Base-by-base conservation (phyloP, 2,888 invertebrate genomes). In the Mellilla xanthometata region DNA sequence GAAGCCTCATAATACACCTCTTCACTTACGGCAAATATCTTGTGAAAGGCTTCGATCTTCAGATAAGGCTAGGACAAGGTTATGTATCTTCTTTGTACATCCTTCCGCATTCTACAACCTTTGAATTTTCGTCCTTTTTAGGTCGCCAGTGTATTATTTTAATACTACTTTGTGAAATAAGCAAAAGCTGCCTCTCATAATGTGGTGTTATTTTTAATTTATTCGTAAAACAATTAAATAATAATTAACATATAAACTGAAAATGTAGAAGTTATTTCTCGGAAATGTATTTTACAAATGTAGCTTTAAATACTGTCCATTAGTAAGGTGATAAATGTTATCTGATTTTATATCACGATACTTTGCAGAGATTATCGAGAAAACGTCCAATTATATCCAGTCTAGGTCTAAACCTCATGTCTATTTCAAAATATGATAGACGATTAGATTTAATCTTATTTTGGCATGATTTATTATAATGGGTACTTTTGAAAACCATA, bases 31-130 rank as follows among this genome's bases (percentile, higher is more conserved):
- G 71, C 71, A 80, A 73, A n/a, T n/a, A n/a, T n/a, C n/a, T 76
- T 76, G 76, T 74, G 76, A 81, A 77, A 78, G 79, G 63, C 68
- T 47, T 33, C 6, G 22, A 13, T 38, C 24, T 40, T 19, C 54
- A 59, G 39, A 49, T 34, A 49, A 40, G 40, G 41, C 22, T 24
- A 26, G 12, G 9, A 30, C 38, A 45, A 45, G 41, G 43, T 45
- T 50, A 39, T 41, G 36, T 49, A 28, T 12, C 41, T 32, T 15
- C 33, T 34, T 22, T 30, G 30, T n/a, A n/a, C n/a, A n/a, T n/a
- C 27, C 34, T 50, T 50, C 45, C 49, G 45, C 49, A 50, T 50
- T 39, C 48, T 27, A 6, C 11, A 34, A 6, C 12, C 32, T 24
- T 26, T 26, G 2, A 26, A 26, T 26, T 26, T 9, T 26, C 9